phyloP scores from a whole-genome alignment of 2,797 vertebrate genomes.

The Eulemur mongoz region DNA sequence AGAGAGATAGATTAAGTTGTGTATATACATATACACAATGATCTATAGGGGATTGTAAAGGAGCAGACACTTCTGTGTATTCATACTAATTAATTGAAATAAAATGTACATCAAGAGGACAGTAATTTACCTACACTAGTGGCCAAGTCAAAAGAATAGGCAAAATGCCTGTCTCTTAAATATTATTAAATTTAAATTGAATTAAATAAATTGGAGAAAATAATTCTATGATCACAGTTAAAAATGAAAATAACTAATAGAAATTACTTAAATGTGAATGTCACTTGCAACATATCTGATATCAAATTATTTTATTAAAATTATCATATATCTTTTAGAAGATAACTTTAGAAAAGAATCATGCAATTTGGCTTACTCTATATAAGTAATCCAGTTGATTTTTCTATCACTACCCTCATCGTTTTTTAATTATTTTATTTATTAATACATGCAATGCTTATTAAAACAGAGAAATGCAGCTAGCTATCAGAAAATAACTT shows the following conservation, averaged over 20 bases:
- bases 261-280: background rate
- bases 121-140: background rate
- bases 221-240: background rate
- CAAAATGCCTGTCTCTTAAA: background rate
- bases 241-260: background rate
- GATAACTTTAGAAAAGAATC: background rate
- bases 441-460: background rate
- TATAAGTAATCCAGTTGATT: background rate
- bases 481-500: background rate
- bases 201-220: background rate
- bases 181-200: background rate
- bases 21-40: background rate
- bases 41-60: background rate
- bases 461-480: background rate
- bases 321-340: background rate
- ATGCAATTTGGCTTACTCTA: background rate
- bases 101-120: background rate
- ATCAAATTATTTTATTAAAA: background rate
- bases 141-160: background rate
- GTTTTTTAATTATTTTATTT: background rate
- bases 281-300: background rate
- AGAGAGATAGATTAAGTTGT: background rate
- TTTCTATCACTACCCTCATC: background rate
- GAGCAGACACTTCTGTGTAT: background rate
- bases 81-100: background rate